phyloP scores from a whole-genome alignment of 2,888 invertebrate species.

The Lepidonotus clava region DNA sequence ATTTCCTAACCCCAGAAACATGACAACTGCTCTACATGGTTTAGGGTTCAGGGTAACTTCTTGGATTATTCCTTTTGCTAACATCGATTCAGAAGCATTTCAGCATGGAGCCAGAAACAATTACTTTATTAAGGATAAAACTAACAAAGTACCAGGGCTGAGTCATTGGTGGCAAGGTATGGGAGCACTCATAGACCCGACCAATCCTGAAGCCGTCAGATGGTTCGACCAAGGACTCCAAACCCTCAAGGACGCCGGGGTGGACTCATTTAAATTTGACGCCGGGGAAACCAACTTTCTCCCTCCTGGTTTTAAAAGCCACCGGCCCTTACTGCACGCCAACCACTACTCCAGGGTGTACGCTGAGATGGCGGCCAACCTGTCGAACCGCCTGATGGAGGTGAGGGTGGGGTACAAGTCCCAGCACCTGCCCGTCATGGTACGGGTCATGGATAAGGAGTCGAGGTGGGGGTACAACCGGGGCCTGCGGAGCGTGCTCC shows the following conservation, averaged over 20 bases:
- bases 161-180: conserved; percentile 90
- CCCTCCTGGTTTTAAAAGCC: conserved; percentile 65
- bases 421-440: conserved; percentile 88
- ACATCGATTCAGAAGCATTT: conserved; percentile 91
- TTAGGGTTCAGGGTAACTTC: conserved; percentile 85
- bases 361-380: conserved; percentile 64
- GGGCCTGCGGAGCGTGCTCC: conserved; percentile 89
- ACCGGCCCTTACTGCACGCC: conserved; percentile 64
- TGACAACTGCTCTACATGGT: conserved; percentile 82
- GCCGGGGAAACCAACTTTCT: conserved; percentile 82
- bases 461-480: conserved; percentile 91
- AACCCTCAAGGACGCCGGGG: conserved; percentile 85
- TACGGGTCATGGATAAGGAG: conserved; percentile 91
- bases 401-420: conserved; percentile 91
- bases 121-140: conserved; percentile 81
- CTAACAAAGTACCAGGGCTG: conserved; percentile 68
- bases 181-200: conserved; percentile 88
- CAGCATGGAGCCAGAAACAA: conserved; percentile 86
- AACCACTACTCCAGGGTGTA: conserved; percentile 69
- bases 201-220: conserved; percentile 88
- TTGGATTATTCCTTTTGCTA: conserved; percentile 88
- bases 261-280: conserved; percentile 94
- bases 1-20: conserved; percentile 85
- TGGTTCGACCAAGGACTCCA: conserved; percentile 88
- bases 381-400: conserved; percentile 83